Evolutionary conservation across 1,140 invertebrate genomes (phyloP).

Genomic region (Panulirus ornatus): DNA sequence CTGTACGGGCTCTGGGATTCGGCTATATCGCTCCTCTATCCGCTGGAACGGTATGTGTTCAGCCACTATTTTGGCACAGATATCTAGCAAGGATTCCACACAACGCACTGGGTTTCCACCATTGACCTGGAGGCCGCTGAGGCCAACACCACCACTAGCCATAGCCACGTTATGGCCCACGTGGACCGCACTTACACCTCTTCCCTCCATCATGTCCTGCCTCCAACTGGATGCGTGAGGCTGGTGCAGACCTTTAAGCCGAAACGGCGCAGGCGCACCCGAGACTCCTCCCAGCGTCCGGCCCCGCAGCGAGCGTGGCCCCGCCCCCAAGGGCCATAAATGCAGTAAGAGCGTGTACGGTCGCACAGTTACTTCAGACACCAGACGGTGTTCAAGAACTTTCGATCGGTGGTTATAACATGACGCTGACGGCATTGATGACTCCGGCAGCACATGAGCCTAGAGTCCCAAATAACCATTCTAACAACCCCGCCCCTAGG

Average conservation of each 20-base stretch:
- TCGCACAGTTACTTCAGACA: no score
- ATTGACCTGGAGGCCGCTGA: slow-evolving; percentile 75
- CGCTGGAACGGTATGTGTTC: slow-evolving; percentile 90
- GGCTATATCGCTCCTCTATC: slow-evolving; percentile 90
- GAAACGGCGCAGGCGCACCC: slow-evolving; percentile 45
- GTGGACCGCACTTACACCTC: slow-evolving; percentile 75
- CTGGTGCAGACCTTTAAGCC: slow-evolving; percentile 69
- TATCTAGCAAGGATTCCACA: slow-evolving; percentile 85
- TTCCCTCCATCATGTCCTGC: slow-evolving; percentile 74
- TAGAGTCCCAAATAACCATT: no score
- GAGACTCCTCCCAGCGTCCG: slow-evolving; percentile 40
- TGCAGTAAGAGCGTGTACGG: no score
- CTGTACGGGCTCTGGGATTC: slow-evolving; percentile 92
- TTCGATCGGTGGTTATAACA: no score
- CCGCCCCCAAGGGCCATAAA: no score
- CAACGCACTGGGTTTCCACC: slow-evolving; percentile 76
- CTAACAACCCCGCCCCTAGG: no score
- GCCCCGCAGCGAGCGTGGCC: slow-evolving; percentile 59
- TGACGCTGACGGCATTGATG: no score
- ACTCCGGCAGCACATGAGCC: no score
- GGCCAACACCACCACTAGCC: slow-evolving; percentile 78
- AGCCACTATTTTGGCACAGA: slow-evolving; percentile 90
- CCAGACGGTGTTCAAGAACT: no score
- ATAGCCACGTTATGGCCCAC: slow-evolving; percentile 79
- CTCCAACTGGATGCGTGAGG: slow-evolving; percentile 67